Base-by-base conservation (phyloP, 2,888 invertebrate species). In the Thyatira batis region DNA sequence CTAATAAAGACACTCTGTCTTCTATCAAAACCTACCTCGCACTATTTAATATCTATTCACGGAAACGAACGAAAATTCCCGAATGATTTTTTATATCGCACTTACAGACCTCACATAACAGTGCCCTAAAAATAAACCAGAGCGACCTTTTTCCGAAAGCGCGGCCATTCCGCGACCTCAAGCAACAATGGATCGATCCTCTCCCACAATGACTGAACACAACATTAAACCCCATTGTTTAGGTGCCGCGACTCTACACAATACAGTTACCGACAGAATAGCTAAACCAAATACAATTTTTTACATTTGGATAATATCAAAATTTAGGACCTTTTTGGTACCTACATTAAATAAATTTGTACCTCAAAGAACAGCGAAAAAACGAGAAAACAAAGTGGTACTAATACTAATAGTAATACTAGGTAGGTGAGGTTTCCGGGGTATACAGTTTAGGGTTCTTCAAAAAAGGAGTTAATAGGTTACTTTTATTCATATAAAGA, bases 131-230 rank as follows among this genome's bases (percentile, higher is more conserved):
- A 17, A 39, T 39, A 50, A 50, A 39, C 46, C 45, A 20, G 39
- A 20, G 46, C n/a, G 54, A 45, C 45, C 50, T 43, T 45, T 48
- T 27, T 10, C 17, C 48, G 20, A 17, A 27, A 48, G 25, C 43
- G 39, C 25, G 23, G 13, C 50, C n/a, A 20, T 28, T 9, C 23
- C 39, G 46, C n/a, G 43, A 52, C 27, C 49, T 52, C 48, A n/a
- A 28, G 46, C 48, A 33, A 54, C 53, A 54, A 54, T 46, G 33
- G 46, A 54, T 54, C 53, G 50, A 54, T 54, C 53, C 53, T 46
- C 17, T 17, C 44, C 27, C 46, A 48, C 48, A 48, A 48, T 48
- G n/a, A 20, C 25, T 39, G 25, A 33, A 52, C 52, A 30, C 46
- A 28, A 39, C 45, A 52, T 52, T 52, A 52, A 20, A 45, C 25